phyloP scores from a whole-genome alignment of 2,888 invertebrate genomes.

The Lycocerus yunnanus region DNA sequence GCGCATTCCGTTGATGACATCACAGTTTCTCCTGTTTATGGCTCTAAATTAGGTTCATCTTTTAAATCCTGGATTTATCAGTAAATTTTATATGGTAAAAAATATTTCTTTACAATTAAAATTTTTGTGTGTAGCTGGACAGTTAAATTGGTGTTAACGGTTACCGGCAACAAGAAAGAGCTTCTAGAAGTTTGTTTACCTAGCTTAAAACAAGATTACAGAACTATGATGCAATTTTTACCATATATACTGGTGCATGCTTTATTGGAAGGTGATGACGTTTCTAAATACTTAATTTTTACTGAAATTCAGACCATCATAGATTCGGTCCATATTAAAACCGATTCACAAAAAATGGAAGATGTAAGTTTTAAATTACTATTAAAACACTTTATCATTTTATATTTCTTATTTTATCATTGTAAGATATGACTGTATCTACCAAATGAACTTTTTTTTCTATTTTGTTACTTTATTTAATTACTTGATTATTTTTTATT shows the following conservation, averaged over 20 bases:
- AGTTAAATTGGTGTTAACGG: slow-evolving; percentile 66
- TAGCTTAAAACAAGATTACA: slow-evolving; percentile 74
- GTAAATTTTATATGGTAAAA: slow-evolving; percentile 51
- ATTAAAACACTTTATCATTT: neutral
- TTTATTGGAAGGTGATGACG: slow-evolving; percentile 58
- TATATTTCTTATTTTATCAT: too few species aligned
- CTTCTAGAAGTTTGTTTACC: slow-evolving; percentile 73
- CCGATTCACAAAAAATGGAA: slow-evolving; percentile 25
- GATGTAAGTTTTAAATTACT: neutral
- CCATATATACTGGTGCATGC: slow-evolving; percentile 75
- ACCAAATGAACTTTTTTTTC: too few species aligned
- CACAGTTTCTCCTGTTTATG: slow-evolving; percentile 65
- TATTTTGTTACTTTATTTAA: too few species aligned
- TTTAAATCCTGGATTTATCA: slow-evolving; percentile 77
- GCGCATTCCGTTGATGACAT: slow-evolving; percentile 51
- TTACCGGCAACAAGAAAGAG: slow-evolving; percentile 64
- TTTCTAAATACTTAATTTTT: slow-evolving; percentile 56
- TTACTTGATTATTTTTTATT: too few species aligned
- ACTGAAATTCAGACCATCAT: slow-evolving; percentile 65
- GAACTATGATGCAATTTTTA: slow-evolving; percentile 73
- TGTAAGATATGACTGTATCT: too few species aligned
- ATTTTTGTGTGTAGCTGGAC: slow-evolving; percentile 64
- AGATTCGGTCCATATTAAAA: slow-evolving; percentile 39
- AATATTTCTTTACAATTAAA: neutral
- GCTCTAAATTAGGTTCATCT: slow-evolving; percentile 68